Conservation (phyloP, 37 sponge, comb jelly and placozoan genomes). For the Tethya wilhelma region DNA sequence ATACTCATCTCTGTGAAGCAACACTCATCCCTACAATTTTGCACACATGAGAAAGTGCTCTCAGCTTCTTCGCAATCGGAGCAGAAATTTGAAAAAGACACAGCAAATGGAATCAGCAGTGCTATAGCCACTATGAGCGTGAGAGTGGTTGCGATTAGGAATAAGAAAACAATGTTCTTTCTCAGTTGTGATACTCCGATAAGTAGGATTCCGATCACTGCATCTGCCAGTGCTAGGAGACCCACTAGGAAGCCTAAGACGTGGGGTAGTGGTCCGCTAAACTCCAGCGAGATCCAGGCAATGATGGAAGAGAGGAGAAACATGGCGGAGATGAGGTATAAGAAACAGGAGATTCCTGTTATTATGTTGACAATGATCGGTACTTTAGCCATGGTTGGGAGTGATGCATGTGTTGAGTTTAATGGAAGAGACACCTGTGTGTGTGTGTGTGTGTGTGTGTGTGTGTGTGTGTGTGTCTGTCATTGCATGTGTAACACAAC, state of each 20-base stretch:
- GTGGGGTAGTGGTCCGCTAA: conserved; percentile 24
- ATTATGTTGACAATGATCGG: no score
- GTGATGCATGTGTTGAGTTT: no score
- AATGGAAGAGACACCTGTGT: no score
- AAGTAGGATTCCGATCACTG: conserved; percentile 35
- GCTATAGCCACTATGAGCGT: conserved; percentile 29
- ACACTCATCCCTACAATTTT: conserved; percentile 55
- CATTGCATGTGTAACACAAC: no score
- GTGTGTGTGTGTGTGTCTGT: no score
- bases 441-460: no score
- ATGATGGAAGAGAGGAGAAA: conserved; percentile 55
- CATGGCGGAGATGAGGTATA: conserved; percentile 55
- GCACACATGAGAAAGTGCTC: conserved; percentile 32
- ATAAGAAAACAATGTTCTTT: conserved; percentile 8
- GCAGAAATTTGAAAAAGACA: conserved; percentile 19
- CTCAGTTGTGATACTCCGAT: conserved; percentile 11
- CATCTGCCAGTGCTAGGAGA: conserved; percentile 28
- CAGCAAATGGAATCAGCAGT: conserved; percentile 30
- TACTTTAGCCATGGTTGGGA: no score
- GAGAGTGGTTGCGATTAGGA: conserved; percentile 6
- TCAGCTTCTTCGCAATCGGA: conserved; percentile 24
- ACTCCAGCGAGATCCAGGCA: conserved; percentile 62
- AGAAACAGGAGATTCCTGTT: neutral
- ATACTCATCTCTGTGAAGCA: conserved; percentile 61
- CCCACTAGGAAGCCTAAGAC: conserved; percentile 53